phyloP scores from a whole-genome alignment of 2,113 vertebrate species.

The Aldabrachelys gigantea region DNA sequence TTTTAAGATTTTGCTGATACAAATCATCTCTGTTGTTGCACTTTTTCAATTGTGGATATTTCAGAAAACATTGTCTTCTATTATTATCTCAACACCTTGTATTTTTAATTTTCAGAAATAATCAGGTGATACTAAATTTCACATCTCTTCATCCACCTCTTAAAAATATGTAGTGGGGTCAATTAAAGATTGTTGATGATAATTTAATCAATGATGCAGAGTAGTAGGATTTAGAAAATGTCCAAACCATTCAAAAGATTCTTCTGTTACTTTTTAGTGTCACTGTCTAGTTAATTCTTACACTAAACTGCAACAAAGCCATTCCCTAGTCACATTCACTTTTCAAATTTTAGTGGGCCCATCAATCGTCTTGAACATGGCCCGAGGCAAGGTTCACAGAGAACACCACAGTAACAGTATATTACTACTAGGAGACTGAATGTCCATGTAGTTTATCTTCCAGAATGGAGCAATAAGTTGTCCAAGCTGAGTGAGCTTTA shows the following conservation, averaged over 20 bases:
- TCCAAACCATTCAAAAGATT: constrained; percentile 34
- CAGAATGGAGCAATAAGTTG: constrained; percentile 32
- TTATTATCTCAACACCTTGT: constrained; percentile 6
- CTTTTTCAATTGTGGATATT: background rate
- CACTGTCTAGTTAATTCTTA: constrained; percentile 52
- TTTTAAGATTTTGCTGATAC: background rate
- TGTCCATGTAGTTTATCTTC: constrained; percentile 64
- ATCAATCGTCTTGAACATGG: constrained; percentile 61
- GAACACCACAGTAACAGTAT: constrained; percentile 48
- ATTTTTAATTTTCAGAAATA: constrained; percentile 62
- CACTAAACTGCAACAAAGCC: constrained; percentile 12
- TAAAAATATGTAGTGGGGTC: constrained; percentile 15
- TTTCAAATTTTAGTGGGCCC: constrained; percentile 55
- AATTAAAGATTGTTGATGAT: constrained; percentile 44
- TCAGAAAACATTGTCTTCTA: constrained; percentile 24
- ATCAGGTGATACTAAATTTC: constrained; percentile 31
- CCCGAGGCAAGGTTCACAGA: constrained; percentile 45
- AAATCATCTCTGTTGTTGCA: background rate
- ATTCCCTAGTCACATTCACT: constrained; percentile 31
- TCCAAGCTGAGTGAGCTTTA: constrained; percentile 46
- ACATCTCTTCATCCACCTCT: constrained; percentile 41
- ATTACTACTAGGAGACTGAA: constrained; percentile 53
- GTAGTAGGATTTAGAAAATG: background rate
- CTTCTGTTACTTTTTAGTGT: background rate
- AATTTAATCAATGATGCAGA: constrained; percentile 49